Evolutionary conservation across 1,140 invertebrate species (phyloP).

Genomic region (Papilio xuthus): DNA sequence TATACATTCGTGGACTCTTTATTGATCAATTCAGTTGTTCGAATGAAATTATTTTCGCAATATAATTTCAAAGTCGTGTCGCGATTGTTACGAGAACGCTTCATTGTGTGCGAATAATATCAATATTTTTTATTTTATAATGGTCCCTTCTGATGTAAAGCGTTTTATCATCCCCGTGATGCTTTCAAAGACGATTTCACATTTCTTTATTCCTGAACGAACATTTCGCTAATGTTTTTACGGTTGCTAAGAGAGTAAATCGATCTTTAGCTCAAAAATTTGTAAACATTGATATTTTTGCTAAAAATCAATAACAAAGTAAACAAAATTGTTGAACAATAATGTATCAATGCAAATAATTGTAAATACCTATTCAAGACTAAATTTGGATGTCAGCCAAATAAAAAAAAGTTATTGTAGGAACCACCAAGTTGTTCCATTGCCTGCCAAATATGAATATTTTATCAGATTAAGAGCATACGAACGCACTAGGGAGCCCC

Average conservation of each 20-base stretch:
- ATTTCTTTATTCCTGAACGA: conserved; percentile 17
- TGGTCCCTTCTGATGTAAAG: conserved; percentile 25
- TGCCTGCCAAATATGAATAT: background rate
- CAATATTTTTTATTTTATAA: conserved; percentile 48
- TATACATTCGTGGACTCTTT: conserved; percentile 42
- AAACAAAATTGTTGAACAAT: no score
- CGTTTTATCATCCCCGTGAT: conserved; percentile 31
- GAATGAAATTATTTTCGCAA: conserved; percentile 55
- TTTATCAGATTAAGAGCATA: background rate
- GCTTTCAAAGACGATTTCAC: conserved; percentile 21
- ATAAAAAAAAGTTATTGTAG: background rate
- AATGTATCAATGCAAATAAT: background rate
- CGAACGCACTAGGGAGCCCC: background rate
- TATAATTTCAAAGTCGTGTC: conserved; percentile 51
- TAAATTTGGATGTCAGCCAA: background rate
- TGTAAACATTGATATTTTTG: no score
- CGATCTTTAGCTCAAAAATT: background rate
- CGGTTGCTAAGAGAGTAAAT: background rate
- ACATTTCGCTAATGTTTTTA: conserved; percentile 13
- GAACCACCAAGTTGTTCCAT: background rate
- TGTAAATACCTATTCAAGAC: background rate
- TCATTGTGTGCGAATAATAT: conserved; percentile 51
- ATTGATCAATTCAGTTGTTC: conserved; percentile 65
- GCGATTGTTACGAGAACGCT: conserved; percentile 46
- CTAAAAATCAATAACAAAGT: no score